These are phyloP conservation scores for Drosophila paulistorum DNA, from an alignment of 1,140 invertebrate genomes.

Conservation along the genomic window DNA sequence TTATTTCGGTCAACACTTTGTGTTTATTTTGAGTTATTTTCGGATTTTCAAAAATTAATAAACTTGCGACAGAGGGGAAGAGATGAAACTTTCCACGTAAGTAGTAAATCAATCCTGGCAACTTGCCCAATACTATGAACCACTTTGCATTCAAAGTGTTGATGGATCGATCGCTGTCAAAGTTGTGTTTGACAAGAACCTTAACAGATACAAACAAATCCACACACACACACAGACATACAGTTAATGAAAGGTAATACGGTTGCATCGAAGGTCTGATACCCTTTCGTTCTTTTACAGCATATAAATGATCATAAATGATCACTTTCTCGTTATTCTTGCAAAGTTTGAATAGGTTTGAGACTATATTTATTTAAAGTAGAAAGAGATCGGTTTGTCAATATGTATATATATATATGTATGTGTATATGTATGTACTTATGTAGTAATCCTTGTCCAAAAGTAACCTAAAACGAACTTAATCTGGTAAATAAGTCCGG, in stretches of 20 bases:
- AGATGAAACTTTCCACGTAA: conserved; percentile 33
- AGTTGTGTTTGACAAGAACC: conserved; percentile 48
- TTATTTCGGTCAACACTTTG: conserved; percentile 70
- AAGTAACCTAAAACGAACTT: no score
- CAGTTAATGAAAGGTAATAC: background rate
- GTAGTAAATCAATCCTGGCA: conserved; percentile 32
- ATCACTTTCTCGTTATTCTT: no score
- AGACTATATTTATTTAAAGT: no score
- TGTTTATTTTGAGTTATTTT: conserved; percentile 67
- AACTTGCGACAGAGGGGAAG: conserved; percentile 20
- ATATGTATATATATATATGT: no score
- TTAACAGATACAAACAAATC: conserved; percentile 37
- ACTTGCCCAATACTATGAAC: conserved; percentile 21
- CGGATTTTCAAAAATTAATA: conserved; percentile 58
- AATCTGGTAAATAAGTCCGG: no score
- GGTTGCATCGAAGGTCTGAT: background rate
- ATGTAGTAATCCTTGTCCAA: no score
- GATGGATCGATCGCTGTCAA: conserved; percentile 51
- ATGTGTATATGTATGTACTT: no score
- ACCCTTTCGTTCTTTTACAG: background rate
- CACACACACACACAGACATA: background rate
- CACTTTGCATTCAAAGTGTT: conserved; percentile 29
- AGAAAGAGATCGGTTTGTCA: no score
- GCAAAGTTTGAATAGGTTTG: no score
- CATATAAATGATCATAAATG: no score